Evolutionary conservation across 2,888 invertebrate genomes (phyloP).

Genomic region (Thyatira batis): DNA sequence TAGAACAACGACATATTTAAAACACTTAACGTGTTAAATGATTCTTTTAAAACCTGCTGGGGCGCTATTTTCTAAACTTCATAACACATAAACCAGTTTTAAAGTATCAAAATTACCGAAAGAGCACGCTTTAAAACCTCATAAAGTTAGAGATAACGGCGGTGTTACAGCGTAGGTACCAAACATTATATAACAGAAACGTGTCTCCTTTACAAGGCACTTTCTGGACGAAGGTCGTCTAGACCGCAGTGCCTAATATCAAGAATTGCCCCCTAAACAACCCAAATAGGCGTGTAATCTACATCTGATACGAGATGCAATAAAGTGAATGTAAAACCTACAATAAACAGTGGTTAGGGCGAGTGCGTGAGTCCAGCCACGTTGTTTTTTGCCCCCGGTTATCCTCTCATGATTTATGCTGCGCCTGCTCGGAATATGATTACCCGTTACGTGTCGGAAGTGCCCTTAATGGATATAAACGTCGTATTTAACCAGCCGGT

Average conservation of each 20-base stretch:
- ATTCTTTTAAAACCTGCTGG: background rate
- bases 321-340: constrained; percentile 60
- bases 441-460: constrained; percentile 73
- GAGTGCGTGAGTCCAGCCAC: constrained; percentile 49
- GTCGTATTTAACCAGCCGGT: constrained; percentile 67
- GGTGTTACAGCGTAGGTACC: background rate
- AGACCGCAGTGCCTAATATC: constrained; percentile 6
- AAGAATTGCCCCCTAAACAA: constrained; percentile 28
- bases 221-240: constrained; percentile 1
- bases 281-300: constrained; percentile 40
- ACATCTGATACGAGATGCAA: constrained; percentile 53
- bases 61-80: background rate
- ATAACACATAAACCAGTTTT: background rate
- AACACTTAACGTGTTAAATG: background rate
- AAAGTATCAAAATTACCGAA: background rate
- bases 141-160: background rate
- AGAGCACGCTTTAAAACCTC: background rate
- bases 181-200: background rate
- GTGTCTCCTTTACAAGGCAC: background rate
- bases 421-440: constrained; percentile 76
- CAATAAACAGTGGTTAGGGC: constrained; percentile 71
- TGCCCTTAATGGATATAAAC: constrained; percentile 79
- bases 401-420: constrained; percentile 75
- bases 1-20: background rate
- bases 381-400: constrained; percentile 71